A percentile compares a stretch with the other conserved stretches of the same genome.
Conservation (phyloP, 2,888 invertebrate species). For the Thecocarcelia acutangulata region DNA sequence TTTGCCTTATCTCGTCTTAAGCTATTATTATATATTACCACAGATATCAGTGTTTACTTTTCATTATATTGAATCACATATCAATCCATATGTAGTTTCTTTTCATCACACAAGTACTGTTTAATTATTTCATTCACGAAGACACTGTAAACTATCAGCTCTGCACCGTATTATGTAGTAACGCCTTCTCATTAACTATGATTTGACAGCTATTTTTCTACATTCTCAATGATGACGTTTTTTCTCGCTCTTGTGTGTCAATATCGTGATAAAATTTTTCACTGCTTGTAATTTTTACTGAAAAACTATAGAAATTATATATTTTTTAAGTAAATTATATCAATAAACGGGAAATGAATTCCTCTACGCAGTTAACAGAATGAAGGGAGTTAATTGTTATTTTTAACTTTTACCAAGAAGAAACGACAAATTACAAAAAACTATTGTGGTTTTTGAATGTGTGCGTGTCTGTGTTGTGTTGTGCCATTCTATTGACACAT, state of each 20-base stretch:
- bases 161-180: too few species aligned
- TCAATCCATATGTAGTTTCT: too few species aligned
- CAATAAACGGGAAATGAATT: conserved; percentile 41
- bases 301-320: conserved; percentile 55
- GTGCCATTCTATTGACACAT: conserved; percentile 62
- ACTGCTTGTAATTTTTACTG: conserved; percentile 57
- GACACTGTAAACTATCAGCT: too few species aligned
- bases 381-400: conserved; percentile 31
- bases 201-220: conserved; percentile 56
- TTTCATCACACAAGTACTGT: too few species aligned
- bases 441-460: conserved; percentile 63
- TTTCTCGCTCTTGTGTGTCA: conserved; percentile 63
- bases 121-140: too few species aligned
- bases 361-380: conserved; percentile 1
- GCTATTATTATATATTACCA: too few species aligned
- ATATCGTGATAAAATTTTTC: conserved; percentile 61
- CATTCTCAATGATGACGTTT: conserved; percentile 70
- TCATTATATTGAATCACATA: too few species aligned
- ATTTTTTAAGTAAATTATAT: conserved; percentile 54
- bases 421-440: conserved; percentile 25
- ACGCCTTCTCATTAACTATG: background rate
- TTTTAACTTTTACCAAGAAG: conserved; percentile 22
- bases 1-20: too few species aligned
- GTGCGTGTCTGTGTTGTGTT: conserved; percentile 58
- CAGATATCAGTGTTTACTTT: too few species aligned